Conservation (phyloP, 35 echinoderm and acorn worm genomes). For the Amphiura filiformis region DNA sequence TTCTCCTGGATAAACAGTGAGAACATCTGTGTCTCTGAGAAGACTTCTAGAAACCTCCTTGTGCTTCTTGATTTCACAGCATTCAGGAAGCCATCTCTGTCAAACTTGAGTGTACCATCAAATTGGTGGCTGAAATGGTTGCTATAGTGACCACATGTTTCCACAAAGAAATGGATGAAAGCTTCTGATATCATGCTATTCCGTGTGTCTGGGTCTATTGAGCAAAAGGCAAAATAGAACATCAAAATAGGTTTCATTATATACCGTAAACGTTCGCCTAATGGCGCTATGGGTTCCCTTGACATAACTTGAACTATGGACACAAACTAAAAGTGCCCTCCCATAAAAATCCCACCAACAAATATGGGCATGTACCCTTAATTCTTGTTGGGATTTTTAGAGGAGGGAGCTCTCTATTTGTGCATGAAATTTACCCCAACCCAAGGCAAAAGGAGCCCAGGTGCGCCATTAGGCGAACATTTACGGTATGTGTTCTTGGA, state of each 20-base stretch:
- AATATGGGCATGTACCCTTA: no score
- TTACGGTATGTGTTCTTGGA: no score
- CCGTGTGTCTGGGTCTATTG: slow-evolving; percentile 67
- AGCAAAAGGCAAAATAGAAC: background rate
- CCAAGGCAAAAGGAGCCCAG: no score
- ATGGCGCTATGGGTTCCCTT: no score
- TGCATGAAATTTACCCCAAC: no score
- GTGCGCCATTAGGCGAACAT: no score
- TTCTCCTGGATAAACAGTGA: slow-evolving; percentile 97
- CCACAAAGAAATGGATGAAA: slow-evolving; percentile 91
- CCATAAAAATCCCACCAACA: no score
- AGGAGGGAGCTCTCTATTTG: no score
- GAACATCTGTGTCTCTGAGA: slow-evolving; percentile 97
- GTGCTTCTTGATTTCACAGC: slow-evolving; percentile 69
- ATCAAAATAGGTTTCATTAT: background rate
- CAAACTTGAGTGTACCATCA: slow-evolving; percentile 71
- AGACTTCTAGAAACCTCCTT: slow-evolving; percentile 84
- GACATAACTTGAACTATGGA: no score
- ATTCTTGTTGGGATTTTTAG: no score
- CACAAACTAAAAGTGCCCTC: no score
- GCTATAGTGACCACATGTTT: slow-evolving; percentile 81
- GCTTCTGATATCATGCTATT: slow-evolving; percentile 77
- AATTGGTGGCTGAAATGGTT: slow-evolving; percentile 67
- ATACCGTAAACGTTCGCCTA: no score
- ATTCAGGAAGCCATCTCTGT: slow-evolving; percentile 76